phyloP scores from a whole-genome alignment of 2,888 invertebrate species.

The Lepidochitona cinerea region DNA sequence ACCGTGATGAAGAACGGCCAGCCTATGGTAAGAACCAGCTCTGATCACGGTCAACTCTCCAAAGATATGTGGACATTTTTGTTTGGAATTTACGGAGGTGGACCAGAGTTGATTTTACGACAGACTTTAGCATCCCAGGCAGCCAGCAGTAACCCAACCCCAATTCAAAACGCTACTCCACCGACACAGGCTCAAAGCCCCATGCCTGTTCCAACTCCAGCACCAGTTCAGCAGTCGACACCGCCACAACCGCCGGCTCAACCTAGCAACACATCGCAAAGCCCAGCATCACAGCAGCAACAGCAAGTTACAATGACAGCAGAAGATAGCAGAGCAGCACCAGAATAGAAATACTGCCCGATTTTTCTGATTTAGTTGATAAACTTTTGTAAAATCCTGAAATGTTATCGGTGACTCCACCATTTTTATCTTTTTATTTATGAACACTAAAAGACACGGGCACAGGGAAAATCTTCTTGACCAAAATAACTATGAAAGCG shows the following conservation, averaged over 20 bases:
- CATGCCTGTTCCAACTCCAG: background rate
- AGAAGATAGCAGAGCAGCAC: too few relatives aligned
- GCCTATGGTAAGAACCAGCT: constrained; percentile 55
- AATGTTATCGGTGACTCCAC: too few relatives aligned
- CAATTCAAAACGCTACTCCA: background rate
- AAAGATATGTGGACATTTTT: constrained; percentile 91
- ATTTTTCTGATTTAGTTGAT: too few relatives aligned
- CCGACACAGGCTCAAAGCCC: background rate
- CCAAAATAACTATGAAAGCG: too few relatives aligned
- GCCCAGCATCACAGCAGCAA: background rate
- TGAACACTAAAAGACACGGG: too few relatives aligned
- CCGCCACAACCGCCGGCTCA: too few relatives aligned
- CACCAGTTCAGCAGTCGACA: background rate
- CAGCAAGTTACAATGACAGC: background rate
- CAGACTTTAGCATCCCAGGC: background rate
- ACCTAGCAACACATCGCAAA: background rate
- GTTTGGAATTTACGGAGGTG: constrained; percentile 88
- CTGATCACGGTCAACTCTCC: constrained; percentile 78
- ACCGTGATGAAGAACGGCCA: constrained; percentile 69
- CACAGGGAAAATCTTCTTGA: too few relatives aligned
- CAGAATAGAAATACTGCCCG: too few relatives aligned
- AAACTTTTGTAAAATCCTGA: too few relatives aligned
- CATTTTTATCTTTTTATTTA: too few relatives aligned
- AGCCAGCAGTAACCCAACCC: background rate
- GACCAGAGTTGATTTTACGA: constrained; percentile 74